Evolutionary conservation across 2,888 invertebrate species (phyloP).

Genomic region (Halocaridina rubra): DNA sequence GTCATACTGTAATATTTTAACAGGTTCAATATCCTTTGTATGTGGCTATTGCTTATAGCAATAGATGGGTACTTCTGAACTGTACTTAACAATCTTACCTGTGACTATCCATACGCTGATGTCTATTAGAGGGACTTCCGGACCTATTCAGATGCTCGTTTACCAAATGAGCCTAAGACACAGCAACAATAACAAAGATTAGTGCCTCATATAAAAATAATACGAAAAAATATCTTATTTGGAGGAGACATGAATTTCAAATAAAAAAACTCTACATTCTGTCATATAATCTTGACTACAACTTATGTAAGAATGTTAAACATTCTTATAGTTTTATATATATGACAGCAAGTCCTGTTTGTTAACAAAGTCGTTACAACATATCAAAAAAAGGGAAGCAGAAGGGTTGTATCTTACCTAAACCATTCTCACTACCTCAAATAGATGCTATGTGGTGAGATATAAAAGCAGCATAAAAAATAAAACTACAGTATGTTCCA

Average conservation of each 20-base stretch:
- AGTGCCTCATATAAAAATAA: too few species aligned
- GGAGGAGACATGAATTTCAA: too few species aligned
- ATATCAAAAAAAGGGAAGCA: too few species aligned
- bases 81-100: not conserved
- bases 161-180: not conserved
- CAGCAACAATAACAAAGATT: not conserved
- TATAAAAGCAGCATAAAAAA: not conserved
- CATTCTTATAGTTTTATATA: too few species aligned
- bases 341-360: too few species aligned
- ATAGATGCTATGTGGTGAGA: not conserved
- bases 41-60: not conserved
- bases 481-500: not conserved
- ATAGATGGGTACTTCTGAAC: not conserved
- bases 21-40: not conserved
- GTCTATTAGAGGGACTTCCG: constrained; percentile 24
- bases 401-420: too few species aligned
- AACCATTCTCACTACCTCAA: not conserved
- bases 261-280: too few species aligned
- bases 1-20: not conserved
- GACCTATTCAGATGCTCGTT: constrained; percentile 19
- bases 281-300: too few species aligned
- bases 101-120: constrained; percentile 22
- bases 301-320: too few species aligned
- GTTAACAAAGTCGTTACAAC: too few species aligned
- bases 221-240: too few species aligned